phyloP scores from a whole-genome alignment of 2,113 vertebrate species.

The Pteruthius melanotis region DNA sequence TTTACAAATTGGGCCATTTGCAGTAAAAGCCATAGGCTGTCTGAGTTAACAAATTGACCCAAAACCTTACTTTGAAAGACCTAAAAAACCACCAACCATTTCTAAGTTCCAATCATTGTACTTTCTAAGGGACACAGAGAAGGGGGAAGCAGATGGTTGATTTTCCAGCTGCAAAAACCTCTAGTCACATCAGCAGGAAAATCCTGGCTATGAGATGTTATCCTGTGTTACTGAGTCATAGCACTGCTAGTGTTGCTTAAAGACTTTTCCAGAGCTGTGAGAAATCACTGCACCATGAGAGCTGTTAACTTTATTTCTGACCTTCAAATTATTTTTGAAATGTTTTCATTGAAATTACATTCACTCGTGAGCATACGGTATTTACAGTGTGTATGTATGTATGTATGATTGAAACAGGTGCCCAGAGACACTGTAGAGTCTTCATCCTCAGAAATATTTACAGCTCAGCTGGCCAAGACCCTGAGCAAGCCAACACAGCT shows the following conservation, averaged over 20 bases:
- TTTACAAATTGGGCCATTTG: neutral
- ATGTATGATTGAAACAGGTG: neutral
- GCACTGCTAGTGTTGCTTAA: neutral
- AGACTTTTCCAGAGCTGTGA: neutral
- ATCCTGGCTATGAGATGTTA: neutral
- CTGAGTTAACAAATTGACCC: neutral
- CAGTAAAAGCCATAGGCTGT: neutral
- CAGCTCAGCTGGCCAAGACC: neutral
- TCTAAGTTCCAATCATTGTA: neutral
- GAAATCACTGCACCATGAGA: neutral
- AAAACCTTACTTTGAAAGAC: neutral
- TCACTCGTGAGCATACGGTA: neutral
- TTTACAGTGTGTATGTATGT: neutral
- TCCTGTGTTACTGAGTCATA: neutral
- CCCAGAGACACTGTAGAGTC: neutral
- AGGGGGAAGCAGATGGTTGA: neutral
- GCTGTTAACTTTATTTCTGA: neutral
- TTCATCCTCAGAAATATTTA: neutral
- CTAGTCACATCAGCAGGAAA: neutral
- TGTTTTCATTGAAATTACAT: neutral
- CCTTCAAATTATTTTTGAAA: neutral
- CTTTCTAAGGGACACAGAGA: neutral
- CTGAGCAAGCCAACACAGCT: neutral
- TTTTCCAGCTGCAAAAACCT: neutral
- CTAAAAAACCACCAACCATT: neutral